Base-by-base conservation (phyloP, 2,797 vertebrate genomes). In the Miichthys miiuy region DNA sequence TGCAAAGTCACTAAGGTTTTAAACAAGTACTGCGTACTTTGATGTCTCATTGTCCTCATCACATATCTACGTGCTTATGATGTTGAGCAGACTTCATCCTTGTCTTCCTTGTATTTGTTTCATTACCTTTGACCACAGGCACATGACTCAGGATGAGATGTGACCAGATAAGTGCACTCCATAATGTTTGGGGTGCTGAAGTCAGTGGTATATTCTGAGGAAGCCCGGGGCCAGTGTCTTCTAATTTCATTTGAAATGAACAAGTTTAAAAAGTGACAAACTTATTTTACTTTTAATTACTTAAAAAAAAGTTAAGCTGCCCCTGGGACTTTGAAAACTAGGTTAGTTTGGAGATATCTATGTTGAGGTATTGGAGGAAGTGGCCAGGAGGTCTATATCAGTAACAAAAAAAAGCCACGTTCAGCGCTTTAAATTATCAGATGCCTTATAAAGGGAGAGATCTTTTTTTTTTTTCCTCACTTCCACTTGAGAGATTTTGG, bases 251-350 rank as follows among this genome's bases (percentile, higher is more conserved):
- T 18, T 38, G 8, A 65, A 76, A 68, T 56, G 4, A 44, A 16
- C 6, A 48, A 57, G 38, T 64, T 75, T 46, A 23, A 34, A 66
- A 71, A 23, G 67, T 6, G 17, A 51, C 21, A 54, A 75, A n/a
- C 63, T 63, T 6, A 41, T 65, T 77, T 48, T 23, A 64, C 25
- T 72, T 68, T 64, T 72, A 68, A 77, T 64, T 46, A 60, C 23
- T 17, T 16, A 30, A 50, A 62, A 30, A 30, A 56, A 47, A 47
- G 11, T 42, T 0, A 42, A 23, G 18, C 16, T 30, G 50, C 20
- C 41, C 12, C 51, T 52, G n/a, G n/a, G 20, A 38, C n/a, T 42
- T 63, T 56, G 6, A 48, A 20, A 62, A 51, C 34, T n/a, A 14
- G 11, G 41, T 38, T 57, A 63, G 44, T 38, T 68, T 9, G 38